Percentiles rank a stretch among this genome's conserved stretches.
Evolutionary conservation across 2,888 invertebrate species (phyloP).

Genomic region (Minunthozetes semirufus): DNA sequence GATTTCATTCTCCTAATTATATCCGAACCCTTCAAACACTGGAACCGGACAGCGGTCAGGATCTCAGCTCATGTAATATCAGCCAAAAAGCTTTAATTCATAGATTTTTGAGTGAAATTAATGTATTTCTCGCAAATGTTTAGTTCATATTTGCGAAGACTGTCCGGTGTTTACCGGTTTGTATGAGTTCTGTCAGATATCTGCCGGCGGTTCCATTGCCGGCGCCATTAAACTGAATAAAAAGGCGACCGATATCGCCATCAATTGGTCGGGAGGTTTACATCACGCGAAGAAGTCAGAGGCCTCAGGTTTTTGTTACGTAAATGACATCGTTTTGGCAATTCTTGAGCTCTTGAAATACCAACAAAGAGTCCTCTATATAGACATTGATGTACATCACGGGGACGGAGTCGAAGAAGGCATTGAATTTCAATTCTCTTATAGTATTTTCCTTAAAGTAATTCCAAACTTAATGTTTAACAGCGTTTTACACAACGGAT

Average conservation of each 20-base stretch:
- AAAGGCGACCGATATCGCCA: constrained; percentile 95
- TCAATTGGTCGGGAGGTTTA: constrained; percentile 98
- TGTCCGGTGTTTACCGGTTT: constrained; percentile 99
- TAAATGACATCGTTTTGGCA: constrained; percentile 96
- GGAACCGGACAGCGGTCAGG: constrained; percentile 96
- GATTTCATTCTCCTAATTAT: constrained; percentile 99
- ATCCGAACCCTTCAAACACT: constrained; percentile 93
- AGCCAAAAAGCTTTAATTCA: too few species aligned
- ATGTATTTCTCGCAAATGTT: too few species aligned
- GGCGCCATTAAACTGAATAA: constrained; percentile 99
- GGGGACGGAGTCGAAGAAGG: constrained; percentile 99
- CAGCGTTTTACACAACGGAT: constrained; percentile 98
- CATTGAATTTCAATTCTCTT: too few species aligned
- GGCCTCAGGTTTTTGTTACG: constrained; percentile 98
- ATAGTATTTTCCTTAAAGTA: too few species aligned
- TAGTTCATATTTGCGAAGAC: constrained; percentile 97
- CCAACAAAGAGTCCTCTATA: constrained; percentile 92
- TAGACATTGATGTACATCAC: constrained; percentile 99
- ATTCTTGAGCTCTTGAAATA: constrained; percentile 94
- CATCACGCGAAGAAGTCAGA: constrained; percentile 99
- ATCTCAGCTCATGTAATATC: too few species aligned
- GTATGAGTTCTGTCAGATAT: constrained; percentile 97
- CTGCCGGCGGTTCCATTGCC: constrained; percentile 95
- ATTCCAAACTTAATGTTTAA: too few species aligned
- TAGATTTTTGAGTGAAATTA: too few species aligned